Evolutionary conservation across 2,113 vertebrate species (phyloP), one percentile per base, ranked within the genome.

Genomic region (Cervus canadensis): DNA sequence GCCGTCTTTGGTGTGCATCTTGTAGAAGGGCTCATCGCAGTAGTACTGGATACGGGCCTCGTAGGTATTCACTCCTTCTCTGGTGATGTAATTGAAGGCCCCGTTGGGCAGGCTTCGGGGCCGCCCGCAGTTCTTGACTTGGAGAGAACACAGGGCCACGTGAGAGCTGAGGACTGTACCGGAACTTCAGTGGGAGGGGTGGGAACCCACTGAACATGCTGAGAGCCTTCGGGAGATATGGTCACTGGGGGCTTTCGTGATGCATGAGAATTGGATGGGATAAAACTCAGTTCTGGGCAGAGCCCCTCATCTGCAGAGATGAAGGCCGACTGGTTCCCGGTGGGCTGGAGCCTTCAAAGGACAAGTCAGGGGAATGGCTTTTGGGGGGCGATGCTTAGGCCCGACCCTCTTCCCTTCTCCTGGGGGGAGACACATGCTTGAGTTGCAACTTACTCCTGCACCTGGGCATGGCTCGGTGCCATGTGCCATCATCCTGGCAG

Each of bases 401-500:
- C 45, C 57, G 50, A 52, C 2, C 2, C 12, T 40, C 43, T 2
- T 1, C 57, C 87, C n/a, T 88, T 87, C 71, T 89, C 0, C 33
- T 23, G 0, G 64, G 59, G 86, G 56, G 57, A 89, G 64, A 40
- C 13, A 40, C 10, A 11, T 36, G 40, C 26, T 52, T 83, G 67
- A 50, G n/a, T 7, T 43, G 78, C 93, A 62, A 98, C 99, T 99
- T 98, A 99, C 99, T 99, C 96, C 98, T 97, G 98, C 99, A 99
- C 28, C 0, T 97, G 62, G 99, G 99, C 98, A 99, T 99, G 59
- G 99, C 23, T 0, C 98, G 98, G 40, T 99, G 99, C 99, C 99
- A 99, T 0, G 98, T 99, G 59, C 99, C 99, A 28, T 99, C 99
- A 90, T 98, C 97, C 96, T 99, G 98, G 96, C 99, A 99, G 92